Percentiles rank a stretch among this genome's conserved stretches.
Conservation (phyloP, 2,888 invertebrate genomes). For the Emmelina monodactyla region DNA sequence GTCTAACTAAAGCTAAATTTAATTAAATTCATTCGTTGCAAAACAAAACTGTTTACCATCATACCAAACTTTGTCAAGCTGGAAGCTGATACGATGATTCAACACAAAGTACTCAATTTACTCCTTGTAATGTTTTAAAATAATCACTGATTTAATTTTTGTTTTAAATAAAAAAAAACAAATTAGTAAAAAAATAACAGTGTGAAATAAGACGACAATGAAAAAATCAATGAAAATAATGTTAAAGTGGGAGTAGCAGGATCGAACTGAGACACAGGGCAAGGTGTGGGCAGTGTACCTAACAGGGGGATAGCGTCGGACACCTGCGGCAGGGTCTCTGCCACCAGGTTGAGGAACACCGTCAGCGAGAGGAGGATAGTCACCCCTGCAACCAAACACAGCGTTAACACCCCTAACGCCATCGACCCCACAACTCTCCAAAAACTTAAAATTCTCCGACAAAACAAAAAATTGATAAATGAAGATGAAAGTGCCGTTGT, state of each 20-base stretch:
- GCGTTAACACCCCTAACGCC: conserved; percentile 49
- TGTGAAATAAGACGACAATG: conserved; percentile 30
- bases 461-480: neutral
- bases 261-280: conserved; percentile 36
- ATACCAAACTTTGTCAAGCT: no score
- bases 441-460: conserved; percentile 9
- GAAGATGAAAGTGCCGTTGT: neutral
- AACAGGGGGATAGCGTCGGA: conserved; percentile 99
- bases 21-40: neutral
- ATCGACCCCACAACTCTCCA: conserved; percentile 29
- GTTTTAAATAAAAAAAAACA: conserved; percentile 27
- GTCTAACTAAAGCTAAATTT: neutral
- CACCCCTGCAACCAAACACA: conserved; percentile 90
- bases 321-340: conserved; percentile 99
- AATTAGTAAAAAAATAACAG: conserved; percentile 26
- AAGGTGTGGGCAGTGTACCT: conserved; percentile 78
- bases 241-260: conserved; percentile 28
- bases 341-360: conserved; percentile 99
- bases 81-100: no score
- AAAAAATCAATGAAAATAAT: conserved; percentile 21
- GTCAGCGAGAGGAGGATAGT: conserved; percentile 99
- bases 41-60: neutral
- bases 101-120: conserved; percentile 37
- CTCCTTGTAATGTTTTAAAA: conserved; percentile 64
- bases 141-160: conserved; percentile 35